These are phyloP conservation scores for Beris chalybata DNA, from an alignment of 2,888 invertebrate species.

Conservation along the genomic window DNA sequence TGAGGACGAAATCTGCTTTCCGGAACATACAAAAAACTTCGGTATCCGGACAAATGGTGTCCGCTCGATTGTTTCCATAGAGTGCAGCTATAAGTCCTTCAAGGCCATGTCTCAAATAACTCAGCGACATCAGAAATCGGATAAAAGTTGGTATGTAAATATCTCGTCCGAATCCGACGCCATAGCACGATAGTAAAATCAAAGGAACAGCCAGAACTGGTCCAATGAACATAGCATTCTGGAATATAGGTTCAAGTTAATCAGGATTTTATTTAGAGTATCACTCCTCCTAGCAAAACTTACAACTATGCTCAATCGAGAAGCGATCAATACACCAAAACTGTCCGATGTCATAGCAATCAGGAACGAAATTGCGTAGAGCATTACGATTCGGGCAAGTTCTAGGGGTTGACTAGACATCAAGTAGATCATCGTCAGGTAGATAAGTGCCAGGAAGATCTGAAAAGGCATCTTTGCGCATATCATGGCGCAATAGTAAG, in stretches of 20 bases:
- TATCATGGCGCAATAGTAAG: constrained; percentile 76
- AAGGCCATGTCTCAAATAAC: constrained; percentile 79
- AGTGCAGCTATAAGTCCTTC: constrained; percentile 80
- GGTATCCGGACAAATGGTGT: constrained; percentile 72
- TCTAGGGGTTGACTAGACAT: constrained; percentile 79
- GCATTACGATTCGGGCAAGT: constrained; percentile 65
- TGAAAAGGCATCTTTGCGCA: constrained; percentile 73
- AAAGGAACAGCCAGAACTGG: constrained; percentile 85
- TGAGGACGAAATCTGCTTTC: constrained; percentile 72
- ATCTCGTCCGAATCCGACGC: constrained; percentile 78
- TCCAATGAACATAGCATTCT: constrained; percentile 89
- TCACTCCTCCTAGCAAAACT: constrained; percentile 54
- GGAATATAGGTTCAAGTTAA: constrained; percentile 44
- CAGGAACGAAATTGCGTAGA: constrained; percentile 69
- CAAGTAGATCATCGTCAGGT: constrained; percentile 70
- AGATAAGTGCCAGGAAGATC: constrained; percentile 68
- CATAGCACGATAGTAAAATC: constrained; percentile 83
- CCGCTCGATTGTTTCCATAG: constrained; percentile 74
- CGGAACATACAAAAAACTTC: constrained; percentile 76
- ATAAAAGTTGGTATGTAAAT: constrained; percentile 72
- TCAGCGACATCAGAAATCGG: constrained; percentile 76
- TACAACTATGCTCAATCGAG: constrained; percentile 75
- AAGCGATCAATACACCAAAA: constrained; percentile 74
- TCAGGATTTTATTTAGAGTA: not conserved
- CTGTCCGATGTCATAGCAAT: constrained; percentile 78